These are phyloP conservation scores for Euleptes europaea DNA, from an alignment of 2,113 vertebrate genomes.

Conservation along the genomic window DNA sequence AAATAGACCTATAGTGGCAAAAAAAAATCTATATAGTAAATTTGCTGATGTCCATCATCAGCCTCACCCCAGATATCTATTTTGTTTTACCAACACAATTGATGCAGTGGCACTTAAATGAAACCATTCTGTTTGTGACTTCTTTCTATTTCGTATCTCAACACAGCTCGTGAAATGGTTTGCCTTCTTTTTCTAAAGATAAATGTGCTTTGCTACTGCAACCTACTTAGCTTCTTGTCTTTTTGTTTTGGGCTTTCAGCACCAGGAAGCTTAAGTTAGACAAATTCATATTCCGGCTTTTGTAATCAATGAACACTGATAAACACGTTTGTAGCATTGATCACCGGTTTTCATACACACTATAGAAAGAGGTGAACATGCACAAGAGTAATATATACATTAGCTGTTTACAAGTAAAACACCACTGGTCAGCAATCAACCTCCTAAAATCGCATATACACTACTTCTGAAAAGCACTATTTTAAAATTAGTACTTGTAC, in stretches of 20 bases:
- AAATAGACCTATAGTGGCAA: too few species aligned
- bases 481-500: too few species aligned
- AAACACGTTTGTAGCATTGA: neutral
- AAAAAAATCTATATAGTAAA: too few species aligned
- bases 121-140: neutral
- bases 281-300: neutral
- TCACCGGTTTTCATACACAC: slow-evolving; percentile 10
- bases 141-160: neutral
- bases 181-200: neutral
- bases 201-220: neutral
- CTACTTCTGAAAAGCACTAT: neutral
- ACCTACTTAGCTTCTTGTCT: neutral
- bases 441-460: neutral
- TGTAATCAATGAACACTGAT: neutral
- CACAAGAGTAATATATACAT: neutral
- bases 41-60: neutral
- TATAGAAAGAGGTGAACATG: slow-evolving; percentile 6
- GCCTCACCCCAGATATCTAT: neutral
- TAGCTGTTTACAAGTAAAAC: neutral
- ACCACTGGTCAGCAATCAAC: neutral
- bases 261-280: slow-evolving; percentile 15
- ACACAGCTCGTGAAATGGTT: neutral
- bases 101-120: neutral
- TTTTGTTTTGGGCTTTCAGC: neutral
- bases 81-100: neutral